Conservation (phyloP, 1,140 invertebrate species). For the Rhagoletis zephyria region DNA sequence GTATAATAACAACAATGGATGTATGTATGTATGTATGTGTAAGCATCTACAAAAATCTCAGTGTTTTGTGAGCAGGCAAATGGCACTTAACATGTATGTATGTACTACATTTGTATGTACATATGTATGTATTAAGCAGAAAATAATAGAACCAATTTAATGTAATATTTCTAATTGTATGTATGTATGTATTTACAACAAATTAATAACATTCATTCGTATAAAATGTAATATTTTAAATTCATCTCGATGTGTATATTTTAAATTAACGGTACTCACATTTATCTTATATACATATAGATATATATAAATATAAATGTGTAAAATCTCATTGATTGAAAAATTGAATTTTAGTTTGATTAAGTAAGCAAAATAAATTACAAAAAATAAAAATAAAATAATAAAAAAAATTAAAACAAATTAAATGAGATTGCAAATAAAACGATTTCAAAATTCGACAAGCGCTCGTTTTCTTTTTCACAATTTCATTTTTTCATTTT, state of each 20-base stretch:
- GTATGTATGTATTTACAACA: conserved; percentile 5
- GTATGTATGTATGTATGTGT: background rate
- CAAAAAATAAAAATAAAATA: background rate
- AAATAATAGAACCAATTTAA: background rate
- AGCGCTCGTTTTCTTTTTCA: conserved; percentile 40
- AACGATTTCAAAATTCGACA: conserved; percentile 64
- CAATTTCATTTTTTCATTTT: conserved; percentile 42
- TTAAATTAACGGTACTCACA: conserved; percentile 32
- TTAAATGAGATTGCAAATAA: conserved; percentile 61
- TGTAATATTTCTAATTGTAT: conserved; percentile 20
- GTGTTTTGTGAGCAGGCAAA: background rate
- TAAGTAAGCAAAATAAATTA: conserved; percentile 52
- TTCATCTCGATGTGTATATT: conserved; percentile 46
- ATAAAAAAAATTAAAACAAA: background rate
- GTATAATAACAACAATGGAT: background rate
- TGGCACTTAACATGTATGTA: background rate
- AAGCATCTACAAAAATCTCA: conserved; percentile 15
- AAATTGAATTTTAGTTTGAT: conserved; percentile 15
- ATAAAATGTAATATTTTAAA: conserved; percentile 37
- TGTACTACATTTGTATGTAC: too few species aligned
- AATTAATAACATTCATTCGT: conserved; percentile 13
- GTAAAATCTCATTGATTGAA: conserved; percentile 36
- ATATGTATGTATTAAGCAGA: background rate
- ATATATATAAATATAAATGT: conserved; percentile 21
- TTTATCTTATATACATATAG: background rate